phyloP scores from a whole-genome alignment of 2,113 vertebrate species.

The Oryzias celebensis region DNA sequence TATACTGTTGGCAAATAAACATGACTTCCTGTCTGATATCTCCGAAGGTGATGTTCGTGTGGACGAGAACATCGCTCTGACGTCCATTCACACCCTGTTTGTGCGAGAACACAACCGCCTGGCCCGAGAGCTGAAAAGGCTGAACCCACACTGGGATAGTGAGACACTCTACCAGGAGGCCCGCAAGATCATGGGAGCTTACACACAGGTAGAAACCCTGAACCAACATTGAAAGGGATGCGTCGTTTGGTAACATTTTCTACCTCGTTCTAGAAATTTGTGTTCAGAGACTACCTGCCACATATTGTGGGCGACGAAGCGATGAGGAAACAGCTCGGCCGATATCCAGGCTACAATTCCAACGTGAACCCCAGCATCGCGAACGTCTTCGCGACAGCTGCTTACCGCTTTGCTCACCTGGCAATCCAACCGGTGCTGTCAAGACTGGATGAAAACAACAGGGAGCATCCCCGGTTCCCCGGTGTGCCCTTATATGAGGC shows the following conservation, averaged over 20 bases:
- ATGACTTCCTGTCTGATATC: no score
- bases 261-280: slow-evolving; percentile 79
- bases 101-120: slow-evolving; percentile 81
- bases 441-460: slow-evolving; percentile 76
- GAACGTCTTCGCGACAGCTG: slow-evolving; percentile 85
- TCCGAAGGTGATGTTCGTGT: slow-evolving; percentile 73
- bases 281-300: slow-evolving; percentile 85
- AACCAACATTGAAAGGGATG: neutral
- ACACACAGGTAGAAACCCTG: slow-evolving; percentile 67
- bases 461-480: slow-evolving; percentile 57
- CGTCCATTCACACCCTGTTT: slow-evolving; percentile 77
- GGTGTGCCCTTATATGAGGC: slow-evolving; percentile 74
- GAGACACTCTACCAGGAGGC: slow-evolving; percentile 78
- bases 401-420: slow-evolving; percentile 87
- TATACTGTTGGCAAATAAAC: no score
- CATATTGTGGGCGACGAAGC: slow-evolving; percentile 69
- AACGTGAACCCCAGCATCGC: slow-evolving; percentile 82
- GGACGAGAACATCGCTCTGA: slow-evolving; percentile 75
- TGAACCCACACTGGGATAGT: slow-evolving; percentile 75
- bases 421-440: slow-evolving; percentile 80
- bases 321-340: slow-evolving; percentile 64
- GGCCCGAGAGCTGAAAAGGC: slow-evolving; percentile 62
- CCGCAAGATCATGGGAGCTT: slow-evolving; percentile 80
- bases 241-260: neutral
- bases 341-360: slow-evolving; percentile 74